These are phyloP conservation scores for Augochlora pura DNA, from an alignment of 1,140 invertebrate genomes.

Conservation along the genomic window DNA sequence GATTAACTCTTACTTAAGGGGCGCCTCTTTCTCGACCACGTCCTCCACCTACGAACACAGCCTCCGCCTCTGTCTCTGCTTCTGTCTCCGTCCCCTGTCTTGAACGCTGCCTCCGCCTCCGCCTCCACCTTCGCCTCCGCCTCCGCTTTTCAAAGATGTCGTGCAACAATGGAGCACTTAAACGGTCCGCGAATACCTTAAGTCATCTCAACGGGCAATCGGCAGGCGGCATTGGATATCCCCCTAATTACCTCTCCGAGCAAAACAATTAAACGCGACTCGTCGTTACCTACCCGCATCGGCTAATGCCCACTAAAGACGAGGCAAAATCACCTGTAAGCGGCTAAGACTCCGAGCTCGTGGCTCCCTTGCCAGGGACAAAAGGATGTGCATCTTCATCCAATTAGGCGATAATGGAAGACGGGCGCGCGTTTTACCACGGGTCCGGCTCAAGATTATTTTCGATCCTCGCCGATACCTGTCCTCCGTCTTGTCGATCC, in stretches of 20 bases:
- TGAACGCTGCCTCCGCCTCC: too few relatives aligned
- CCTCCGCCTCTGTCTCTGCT: too few relatives aligned
- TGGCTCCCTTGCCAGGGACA: slow-evolving; percentile 53
- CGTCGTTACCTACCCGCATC: slow-evolving; percentile 50
- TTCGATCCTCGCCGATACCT: slow-evolving; percentile 37
- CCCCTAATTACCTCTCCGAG: slow-evolving; percentile 68
- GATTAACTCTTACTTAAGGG: slow-evolving; percentile 69
- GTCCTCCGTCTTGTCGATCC: background rate
- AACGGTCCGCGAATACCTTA: slow-evolving; percentile 65
- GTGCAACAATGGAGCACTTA: slow-evolving; percentile 74
- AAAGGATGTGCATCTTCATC: slow-evolving; percentile 75
- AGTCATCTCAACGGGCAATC: slow-evolving; percentile 73
- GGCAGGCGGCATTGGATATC: slow-evolving; percentile 52
- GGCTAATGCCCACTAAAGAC: slow-evolving; percentile 47
- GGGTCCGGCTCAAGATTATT: slow-evolving; percentile 46
- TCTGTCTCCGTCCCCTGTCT: too few relatives aligned
- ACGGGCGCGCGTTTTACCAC: slow-evolving; percentile 61
- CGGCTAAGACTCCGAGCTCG: slow-evolving; percentile 42
- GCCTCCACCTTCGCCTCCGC: slow-evolving; percentile 8
- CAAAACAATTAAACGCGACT: slow-evolving; percentile 74
- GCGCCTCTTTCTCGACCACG: slow-evolving; percentile 47
- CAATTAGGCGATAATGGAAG: slow-evolving; percentile 73
- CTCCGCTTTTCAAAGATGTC: slow-evolving; percentile 57
- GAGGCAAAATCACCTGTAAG: slow-evolving; percentile 34
- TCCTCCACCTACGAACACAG: slow-evolving; percentile 21